Conservation (phyloP, 1,140 invertebrate species). For the Drosophila suzukii region DNA sequence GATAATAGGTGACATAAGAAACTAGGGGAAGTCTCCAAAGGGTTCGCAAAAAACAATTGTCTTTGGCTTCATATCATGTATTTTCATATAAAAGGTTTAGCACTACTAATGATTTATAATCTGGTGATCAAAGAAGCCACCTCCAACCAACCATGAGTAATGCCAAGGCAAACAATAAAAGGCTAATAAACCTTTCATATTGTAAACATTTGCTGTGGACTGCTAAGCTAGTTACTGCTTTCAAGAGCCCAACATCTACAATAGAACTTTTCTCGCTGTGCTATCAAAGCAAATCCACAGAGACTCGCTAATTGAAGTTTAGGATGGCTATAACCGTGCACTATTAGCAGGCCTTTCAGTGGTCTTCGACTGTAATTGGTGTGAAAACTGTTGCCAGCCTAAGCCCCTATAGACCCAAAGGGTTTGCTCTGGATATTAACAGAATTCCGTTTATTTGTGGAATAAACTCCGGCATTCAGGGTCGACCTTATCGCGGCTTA, state of each 20-base stretch:
- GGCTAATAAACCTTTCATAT: conserved; percentile 12
- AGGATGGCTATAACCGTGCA: conserved; percentile 26
- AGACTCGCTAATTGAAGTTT: conserved; percentile 62
- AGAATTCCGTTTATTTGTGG: neutral
- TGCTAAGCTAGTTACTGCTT: conserved; percentile 7
- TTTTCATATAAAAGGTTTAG: neutral
- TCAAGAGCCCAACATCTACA: neutral
- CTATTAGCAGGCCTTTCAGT: conserved; percentile 32
- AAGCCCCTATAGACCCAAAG: neutral
- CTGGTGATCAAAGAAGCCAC: neutral
- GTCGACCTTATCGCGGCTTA: conserved; percentile 43
- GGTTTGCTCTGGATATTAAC: conserved; percentile 47
- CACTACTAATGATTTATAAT: neutral
- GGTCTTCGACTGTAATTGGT: conserved; percentile 41
- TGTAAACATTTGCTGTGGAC: conserved; percentile 18
- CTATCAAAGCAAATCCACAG: conserved; percentile 24
- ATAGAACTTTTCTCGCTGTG: conserved; percentile 22
- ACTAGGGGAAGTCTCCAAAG: no score
- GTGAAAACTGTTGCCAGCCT: conserved; percentile 47
- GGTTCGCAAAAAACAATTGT: neutral
- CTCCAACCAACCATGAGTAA: neutral
- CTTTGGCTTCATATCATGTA: neutral
- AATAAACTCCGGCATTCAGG: conserved; percentile 10
- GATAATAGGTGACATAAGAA: neutral
- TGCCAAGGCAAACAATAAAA: conserved; percentile 1